Conservation (phyloP, 2,113 vertebrate genomes). For the Tyrannus savana region DNA sequence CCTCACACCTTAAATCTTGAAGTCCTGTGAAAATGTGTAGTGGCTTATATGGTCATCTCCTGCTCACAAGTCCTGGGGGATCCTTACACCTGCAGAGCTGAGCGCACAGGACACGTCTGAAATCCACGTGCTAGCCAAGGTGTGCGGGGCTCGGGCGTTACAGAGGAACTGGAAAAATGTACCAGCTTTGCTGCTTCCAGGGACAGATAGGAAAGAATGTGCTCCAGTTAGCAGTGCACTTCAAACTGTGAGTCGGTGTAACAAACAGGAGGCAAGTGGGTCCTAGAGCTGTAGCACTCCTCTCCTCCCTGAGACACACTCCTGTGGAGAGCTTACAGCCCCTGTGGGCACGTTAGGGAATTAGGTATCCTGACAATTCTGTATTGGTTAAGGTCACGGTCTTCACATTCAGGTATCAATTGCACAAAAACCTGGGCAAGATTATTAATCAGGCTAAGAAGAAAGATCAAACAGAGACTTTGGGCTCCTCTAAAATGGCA, state of each 20-base stretch:
- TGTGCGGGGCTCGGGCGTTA: background rate
- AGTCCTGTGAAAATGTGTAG: background rate
- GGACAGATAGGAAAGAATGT: background rate
- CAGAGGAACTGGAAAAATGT: background rate
- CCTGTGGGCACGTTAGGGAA: rapidly evolving
- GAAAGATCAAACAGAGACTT: background rate
- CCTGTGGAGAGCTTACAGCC: background rate
- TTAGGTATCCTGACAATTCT: background rate
- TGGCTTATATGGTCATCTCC: background rate
- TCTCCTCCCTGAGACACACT: background rate
- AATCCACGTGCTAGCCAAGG: background rate
- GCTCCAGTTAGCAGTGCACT: background rate
- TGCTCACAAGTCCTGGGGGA: background rate
- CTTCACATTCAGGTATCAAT: background rate
- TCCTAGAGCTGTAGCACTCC: background rate
- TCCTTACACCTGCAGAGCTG: background rate
- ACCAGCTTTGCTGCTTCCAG: background rate
- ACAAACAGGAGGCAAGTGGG: rapidly evolving
- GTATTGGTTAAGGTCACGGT: rapidly evolving
- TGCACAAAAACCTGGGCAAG: background rate
- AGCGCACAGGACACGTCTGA: background rate
- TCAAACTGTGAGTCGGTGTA: background rate
- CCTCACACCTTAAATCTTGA: background rate
- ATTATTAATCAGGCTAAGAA: background rate
- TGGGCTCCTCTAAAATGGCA: background rate